Percentiles rank a stretch among this genome's conserved stretches.
phyloP scores from a whole-genome alignment of 2,888 invertebrate genomes.

The Macrophya annulata region DNA sequence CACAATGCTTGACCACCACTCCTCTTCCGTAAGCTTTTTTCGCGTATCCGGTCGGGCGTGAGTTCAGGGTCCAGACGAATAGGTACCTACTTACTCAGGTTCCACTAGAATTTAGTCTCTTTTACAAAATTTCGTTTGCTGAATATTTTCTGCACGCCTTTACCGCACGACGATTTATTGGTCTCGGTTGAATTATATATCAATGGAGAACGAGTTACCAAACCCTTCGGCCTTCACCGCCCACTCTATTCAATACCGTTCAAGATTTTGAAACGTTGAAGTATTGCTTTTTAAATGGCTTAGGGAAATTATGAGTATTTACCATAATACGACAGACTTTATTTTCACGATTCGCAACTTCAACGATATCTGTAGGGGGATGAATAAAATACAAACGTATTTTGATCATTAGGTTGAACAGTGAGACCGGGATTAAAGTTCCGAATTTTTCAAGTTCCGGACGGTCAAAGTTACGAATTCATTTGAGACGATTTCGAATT shows the following conservation, averaged over 20 bases:
- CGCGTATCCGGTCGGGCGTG: conserved; percentile 49
- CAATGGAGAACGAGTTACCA: conserved; percentile 51
- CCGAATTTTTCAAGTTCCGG: no score
- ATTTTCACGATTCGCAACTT: not conserved
- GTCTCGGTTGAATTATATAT: conserved; percentile 47
- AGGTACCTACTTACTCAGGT: not conserved
- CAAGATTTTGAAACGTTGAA: conserved; percentile 36
- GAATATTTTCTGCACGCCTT: conserved; percentile 28
- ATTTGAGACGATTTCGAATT: no score
- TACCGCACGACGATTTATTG: conserved; percentile 46
- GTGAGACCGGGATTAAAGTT: not conserved
- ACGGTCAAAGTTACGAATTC: no score
- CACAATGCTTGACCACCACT: conserved; percentile 45
- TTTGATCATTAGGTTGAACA: no score
- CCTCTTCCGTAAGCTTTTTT: conserved; percentile 49
- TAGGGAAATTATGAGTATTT: conserved; percentile 9
- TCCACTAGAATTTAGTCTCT: conserved; percentile 22
- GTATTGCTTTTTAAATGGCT: conserved; percentile 45
- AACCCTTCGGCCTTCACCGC: conserved; percentile 6
- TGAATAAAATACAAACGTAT: not conserved
- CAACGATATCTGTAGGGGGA: not conserved
- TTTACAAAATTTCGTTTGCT: conserved; percentile 21
- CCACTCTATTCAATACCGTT: conserved; percentile 33
- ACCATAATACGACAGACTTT: not conserved
- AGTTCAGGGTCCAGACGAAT: conserved; percentile 19